Evolutionary conservation across 2,113 vertebrate species (phyloP), one percentile per base, ranked within the genome.

Genomic region (Emydocephalus ijimae): DNA sequence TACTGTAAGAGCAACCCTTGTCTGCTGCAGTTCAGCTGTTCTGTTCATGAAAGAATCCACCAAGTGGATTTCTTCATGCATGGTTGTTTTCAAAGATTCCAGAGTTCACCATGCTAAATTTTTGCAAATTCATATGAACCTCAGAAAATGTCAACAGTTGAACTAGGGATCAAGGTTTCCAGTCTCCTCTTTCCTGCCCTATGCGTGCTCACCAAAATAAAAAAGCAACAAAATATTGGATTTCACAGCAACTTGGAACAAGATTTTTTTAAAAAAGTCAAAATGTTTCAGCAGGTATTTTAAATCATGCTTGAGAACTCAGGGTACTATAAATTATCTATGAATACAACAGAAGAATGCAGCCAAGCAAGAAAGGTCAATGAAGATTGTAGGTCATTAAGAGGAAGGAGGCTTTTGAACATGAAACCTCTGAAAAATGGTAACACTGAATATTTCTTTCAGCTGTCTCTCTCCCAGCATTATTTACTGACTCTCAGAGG

Each of bases 11-110:
- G 12, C 1, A 0, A 24, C 7, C 89, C 56, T 34, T 88, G 8
- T 24, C 39, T 39, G 11, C 26, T 61, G 86, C 43, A 93, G 48
- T 56, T 93, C 90, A 89, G 92, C 92, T 88, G 92, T 52, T 91
- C 93, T 95, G 91, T 64, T 87, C 23, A 89, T 57, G 91, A 87
- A 81, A 91, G 90, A 4, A 88, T 92, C 55, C 90, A 93, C 96
- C 94, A 96, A 96, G 94, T 93, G 90, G 94, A 94, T 50, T 91
- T 92, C 64, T 90, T 94, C 9, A 74, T 86, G 87, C 81, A 92
- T 89, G 24, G 91, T 3, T 34, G 9, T 87, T 92, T 64, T 94
- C 92, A 93, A 92, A 93, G 5, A 45, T 85, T 94, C 92, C 91
- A 81, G 34, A 85, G 55, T 59, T 52, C 88, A 26, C 0, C 1